These are phyloP conservation scores for Trissolcus brochymenae DNA, from an alignment of 2,888 invertebrate species.

Conservation along the genomic window DNA sequence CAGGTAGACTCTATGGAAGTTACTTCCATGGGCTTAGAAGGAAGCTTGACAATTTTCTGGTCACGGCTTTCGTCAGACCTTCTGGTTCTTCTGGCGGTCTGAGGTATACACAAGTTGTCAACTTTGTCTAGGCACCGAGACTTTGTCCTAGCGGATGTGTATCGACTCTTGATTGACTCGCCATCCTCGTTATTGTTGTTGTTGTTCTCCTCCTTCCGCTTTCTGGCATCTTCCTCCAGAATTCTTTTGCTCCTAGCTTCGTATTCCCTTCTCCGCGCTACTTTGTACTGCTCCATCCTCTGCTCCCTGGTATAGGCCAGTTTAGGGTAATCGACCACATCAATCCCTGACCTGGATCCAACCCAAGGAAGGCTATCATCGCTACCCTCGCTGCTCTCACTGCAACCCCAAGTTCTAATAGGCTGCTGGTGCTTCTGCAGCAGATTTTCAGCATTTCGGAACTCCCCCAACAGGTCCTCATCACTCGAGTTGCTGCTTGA, in stretches of 20 bases:
- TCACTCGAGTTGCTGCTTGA: slow-evolving; percentile 74
- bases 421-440: slow-evolving; percentile 61
- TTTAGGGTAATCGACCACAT: slow-evolving; percentile 67
- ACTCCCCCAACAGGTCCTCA: slow-evolving; percentile 68
- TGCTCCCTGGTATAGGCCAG: slow-evolving; percentile 71
- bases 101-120: slow-evolving; percentile 33
- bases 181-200: slow-evolving; percentile 62
- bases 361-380: slow-evolving; percentile 72
- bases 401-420: slow-evolving; percentile 71
- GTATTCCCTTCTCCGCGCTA: slow-evolving; percentile 71
- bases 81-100: slow-evolving; percentile 27
- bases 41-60: slow-evolving; percentile 44
- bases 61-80: slow-evolving; percentile 14
- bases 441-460: slow-evolving; percentile 63
- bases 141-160: slow-evolving; percentile 16
- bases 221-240: slow-evolving; percentile 70
- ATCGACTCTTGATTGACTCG: slow-evolving; percentile 15
- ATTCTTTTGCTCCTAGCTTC: slow-evolving; percentile 71
- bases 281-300: slow-evolving; percentile 73
- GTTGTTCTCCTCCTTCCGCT: slow-evolving; percentile 66
- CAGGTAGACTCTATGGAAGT: not conserved
- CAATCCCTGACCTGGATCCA: slow-evolving; percentile 65
- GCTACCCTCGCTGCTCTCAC: slow-evolving; percentile 74
- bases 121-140: slow-evolving; percentile 48
- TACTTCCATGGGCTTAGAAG: slow-evolving; percentile 59